Evolutionary conservation across 1,140 invertebrate genomes (phyloP).

Genomic region (Drosophila ohnishii): DNA sequence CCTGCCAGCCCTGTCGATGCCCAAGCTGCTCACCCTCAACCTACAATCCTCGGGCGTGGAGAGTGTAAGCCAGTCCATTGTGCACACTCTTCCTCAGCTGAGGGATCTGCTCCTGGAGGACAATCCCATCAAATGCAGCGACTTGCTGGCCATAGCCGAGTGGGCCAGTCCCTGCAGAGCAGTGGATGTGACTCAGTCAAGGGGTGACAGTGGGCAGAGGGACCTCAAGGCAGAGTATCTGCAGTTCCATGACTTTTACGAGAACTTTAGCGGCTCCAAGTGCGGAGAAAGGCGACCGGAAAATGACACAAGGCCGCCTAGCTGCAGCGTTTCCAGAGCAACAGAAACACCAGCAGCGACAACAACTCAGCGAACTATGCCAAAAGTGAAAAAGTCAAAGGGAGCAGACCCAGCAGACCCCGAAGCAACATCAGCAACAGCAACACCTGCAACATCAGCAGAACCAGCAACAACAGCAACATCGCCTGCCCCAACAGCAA

Average conservation of each 20-base stretch:
- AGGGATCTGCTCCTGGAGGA: slow-evolving; percentile 78
- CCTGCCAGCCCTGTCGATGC: slow-evolving; percentile 67
- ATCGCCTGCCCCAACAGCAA: slow-evolving; percentile 37
- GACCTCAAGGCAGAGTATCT: slow-evolving; percentile 66
- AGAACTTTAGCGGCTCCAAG: slow-evolving; percentile 49
- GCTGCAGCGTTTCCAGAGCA: slow-evolving; percentile 36
- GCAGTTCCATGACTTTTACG: slow-evolving; percentile 67
- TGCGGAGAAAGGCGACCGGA: slow-evolving; percentile 25
- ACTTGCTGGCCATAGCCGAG: slow-evolving; percentile 78
- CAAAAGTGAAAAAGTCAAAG: slow-evolving; percentile 68
- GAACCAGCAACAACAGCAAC: not conserved
- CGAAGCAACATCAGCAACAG: slow-evolving; percentile 23
- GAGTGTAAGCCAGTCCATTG: slow-evolving; percentile 73
- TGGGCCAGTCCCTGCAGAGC: slow-evolving; percentile 79
- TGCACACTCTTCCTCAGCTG: slow-evolving; percentile 75
- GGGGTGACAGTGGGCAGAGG: slow-evolving; percentile 15
- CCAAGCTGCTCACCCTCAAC: slow-evolving; percentile 72
- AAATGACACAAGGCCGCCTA: slow-evolving; percentile 45
- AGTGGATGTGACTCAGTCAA: slow-evolving; percentile 48
- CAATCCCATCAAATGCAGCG: slow-evolving; percentile 80
- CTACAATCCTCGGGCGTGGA: slow-evolving; percentile 70
- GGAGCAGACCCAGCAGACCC: not conserved
- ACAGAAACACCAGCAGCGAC: slow-evolving; percentile 5
- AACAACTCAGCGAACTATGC: slow-evolving; percentile 43
- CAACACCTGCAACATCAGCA: slow-evolving; percentile 1